Conservation (phyloP, 2,113 vertebrate genomes). For the Myrmecophaga tridactyla region DNA sequence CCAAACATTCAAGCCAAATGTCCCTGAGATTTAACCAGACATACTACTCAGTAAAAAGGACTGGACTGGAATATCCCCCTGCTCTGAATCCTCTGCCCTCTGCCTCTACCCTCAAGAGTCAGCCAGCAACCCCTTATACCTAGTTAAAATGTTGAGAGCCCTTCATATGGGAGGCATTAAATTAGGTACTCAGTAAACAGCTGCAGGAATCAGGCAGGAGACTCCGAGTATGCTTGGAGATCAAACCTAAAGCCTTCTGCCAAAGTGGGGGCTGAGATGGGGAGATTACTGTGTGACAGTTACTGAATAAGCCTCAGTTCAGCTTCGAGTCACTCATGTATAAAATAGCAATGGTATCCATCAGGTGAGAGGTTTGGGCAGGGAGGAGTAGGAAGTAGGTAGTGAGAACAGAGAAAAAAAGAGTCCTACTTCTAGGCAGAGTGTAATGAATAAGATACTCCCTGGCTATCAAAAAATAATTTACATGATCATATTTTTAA, state of each 20-base stretch:
- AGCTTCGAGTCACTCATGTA: neutral
- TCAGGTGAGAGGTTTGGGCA: neutral
- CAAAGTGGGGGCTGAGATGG: neutral
- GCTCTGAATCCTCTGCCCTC: neutral
- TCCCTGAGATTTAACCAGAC: constrained; percentile 62
- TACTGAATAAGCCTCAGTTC: neutral
- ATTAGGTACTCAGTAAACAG: neutral
- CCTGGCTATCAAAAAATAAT: neutral
- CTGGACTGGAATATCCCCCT: no score
- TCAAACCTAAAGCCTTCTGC: neutral
- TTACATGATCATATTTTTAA: neutral
- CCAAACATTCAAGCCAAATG: constrained; percentile 62
- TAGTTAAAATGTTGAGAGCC: neutral
- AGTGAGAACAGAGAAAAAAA: neutral
- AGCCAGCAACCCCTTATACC: neutral
- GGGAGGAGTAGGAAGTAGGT: neutral
- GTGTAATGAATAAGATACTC: neutral
- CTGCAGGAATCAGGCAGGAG: neutral
- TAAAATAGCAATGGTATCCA: neutral
- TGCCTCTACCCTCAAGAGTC: neutral
- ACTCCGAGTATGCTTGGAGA: neutral
- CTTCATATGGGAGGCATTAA: neutral
- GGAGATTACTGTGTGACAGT: neutral
- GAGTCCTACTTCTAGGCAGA: neutral
- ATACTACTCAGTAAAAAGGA: neutral